Evolutionary conservation across 2,888 invertebrate species (phyloP).

Genomic region (Drosophila helvetica): DNA sequence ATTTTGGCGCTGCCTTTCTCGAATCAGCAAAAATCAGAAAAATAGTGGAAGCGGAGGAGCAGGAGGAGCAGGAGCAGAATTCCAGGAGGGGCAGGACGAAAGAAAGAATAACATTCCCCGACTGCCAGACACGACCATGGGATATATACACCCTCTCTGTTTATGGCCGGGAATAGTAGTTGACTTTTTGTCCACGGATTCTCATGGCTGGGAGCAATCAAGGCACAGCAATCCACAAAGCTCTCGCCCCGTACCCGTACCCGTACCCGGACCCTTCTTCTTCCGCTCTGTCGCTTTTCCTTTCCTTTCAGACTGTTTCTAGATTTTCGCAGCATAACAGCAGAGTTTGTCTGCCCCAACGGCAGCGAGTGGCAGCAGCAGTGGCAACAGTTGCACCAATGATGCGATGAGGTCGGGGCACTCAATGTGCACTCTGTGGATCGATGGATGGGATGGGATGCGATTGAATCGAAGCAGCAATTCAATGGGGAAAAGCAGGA

Average conservation of each 20-base stretch:
- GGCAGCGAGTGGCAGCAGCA: neutral
- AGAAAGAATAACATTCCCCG: slow-evolving; percentile 42
- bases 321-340: neutral
- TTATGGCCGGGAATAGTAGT: slow-evolving; percentile 24
- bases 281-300: slow-evolving; percentile 28
- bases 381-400: neutral
- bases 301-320: neutral
- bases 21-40: slow-evolving; percentile 57
- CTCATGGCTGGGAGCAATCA: slow-evolving; percentile 72
- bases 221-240: slow-evolving; percentile 58
- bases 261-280: slow-evolving; percentile 31
- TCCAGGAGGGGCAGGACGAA: slow-evolving; percentile 22
- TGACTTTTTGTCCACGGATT: slow-evolving; percentile 47
- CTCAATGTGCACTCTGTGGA: neutral
- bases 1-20: slow-evolving; percentile 61
- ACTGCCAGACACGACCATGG: slow-evolving; percentile 36
- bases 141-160: slow-evolving; percentile 19
- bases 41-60: neutral
- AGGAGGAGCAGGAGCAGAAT: slow-evolving; percentile 5
- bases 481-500: neutral
- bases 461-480: neutral
- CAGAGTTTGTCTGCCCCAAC: neutral
- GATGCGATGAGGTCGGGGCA: neutral
- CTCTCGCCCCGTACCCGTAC: slow-evolving; percentile 3
- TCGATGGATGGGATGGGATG: neutral